A percentile compares a stretch with the other conserved stretches of the same genome.
Conservation (phyloP, 1,140 invertebrate species). For the Heliconius hermathena region DNA sequence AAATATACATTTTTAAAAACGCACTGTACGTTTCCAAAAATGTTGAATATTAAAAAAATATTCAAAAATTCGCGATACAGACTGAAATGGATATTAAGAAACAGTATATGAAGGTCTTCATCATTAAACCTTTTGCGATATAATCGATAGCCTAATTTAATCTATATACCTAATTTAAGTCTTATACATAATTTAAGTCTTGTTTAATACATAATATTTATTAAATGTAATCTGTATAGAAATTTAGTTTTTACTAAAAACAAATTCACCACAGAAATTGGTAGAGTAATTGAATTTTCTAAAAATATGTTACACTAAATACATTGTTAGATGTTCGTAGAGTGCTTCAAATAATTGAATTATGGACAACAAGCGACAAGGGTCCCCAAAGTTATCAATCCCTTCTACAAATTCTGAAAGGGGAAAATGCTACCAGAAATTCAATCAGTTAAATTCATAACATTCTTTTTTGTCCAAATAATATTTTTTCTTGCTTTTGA, state of each 20-base stretch:
- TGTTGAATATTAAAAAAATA: too few relatives aligned
- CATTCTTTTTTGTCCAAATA: background rate
- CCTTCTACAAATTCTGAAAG: background rate
- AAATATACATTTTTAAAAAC: too few relatives aligned
- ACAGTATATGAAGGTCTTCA: background rate
- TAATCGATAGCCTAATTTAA: too few relatives aligned
- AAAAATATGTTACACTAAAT: background rate
- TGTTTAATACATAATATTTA: too few relatives aligned
- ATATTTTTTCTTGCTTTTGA: background rate
- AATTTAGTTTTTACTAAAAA: background rate
- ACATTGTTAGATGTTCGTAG: conserved; percentile 2
- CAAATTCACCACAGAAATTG: background rate
- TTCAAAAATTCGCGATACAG: too few relatives aligned
- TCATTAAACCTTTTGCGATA: too few relatives aligned
- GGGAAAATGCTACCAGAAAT: conserved; percentile 16
- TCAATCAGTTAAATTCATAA: background rate
- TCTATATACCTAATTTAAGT: too few relatives aligned
- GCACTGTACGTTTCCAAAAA: too few relatives aligned
- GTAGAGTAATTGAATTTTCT: background rate
- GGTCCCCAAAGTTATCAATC: conserved; percentile 19
- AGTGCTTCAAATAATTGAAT: conserved; percentile 22
- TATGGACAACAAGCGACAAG: conserved; percentile 21
- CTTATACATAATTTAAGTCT: too few relatives aligned
- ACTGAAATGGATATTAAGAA: too few relatives aligned
- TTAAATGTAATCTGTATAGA: too few relatives aligned